Percentiles rank a stretch among this genome's conserved stretches.
These are phyloP conservation scores for Sepiola atlantica DNA, from an alignment of 2,888 invertebrate species.

Conservation along the genomic window DNA sequence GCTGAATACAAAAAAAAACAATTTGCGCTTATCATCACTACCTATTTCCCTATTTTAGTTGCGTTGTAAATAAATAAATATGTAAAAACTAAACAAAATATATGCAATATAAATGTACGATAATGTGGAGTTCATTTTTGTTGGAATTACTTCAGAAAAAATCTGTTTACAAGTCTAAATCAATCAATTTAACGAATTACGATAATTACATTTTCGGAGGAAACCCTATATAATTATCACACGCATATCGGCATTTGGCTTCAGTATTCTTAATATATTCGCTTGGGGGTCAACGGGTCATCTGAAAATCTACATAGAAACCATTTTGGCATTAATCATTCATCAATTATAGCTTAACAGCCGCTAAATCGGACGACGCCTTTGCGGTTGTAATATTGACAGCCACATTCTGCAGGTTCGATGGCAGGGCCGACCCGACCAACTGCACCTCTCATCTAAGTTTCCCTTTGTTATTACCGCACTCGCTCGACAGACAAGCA, in stretches of 20 bases:
- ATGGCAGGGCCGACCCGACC: neutral
- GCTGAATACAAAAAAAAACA: too few species aligned
- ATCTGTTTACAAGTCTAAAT: too few species aligned
- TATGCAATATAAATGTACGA: too few species aligned
- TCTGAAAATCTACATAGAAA: neutral
- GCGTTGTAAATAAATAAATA: too few species aligned
- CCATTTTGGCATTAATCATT: neutral
- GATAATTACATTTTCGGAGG: too few species aligned
- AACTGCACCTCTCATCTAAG: neutral
- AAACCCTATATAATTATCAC: neutral
- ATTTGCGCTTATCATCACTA: too few species aligned
- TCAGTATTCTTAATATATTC: neutral
- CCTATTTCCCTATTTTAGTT: too few species aligned
- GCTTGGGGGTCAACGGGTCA: neutral
- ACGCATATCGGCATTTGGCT: neutral
- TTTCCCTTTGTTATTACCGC: neutral
- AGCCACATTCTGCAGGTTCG: neutral
- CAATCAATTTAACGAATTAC: too few species aligned
- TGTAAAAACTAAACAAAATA: too few species aligned
- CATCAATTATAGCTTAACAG: slow-evolving; percentile 20
- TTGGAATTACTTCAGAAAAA: too few species aligned
- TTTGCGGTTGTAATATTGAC: neutral
- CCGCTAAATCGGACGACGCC: slow-evolving; percentile 7
- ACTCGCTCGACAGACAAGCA: neutral
- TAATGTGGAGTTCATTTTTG: too few species aligned